A percentile compares a stretch with the other conserved stretches of the same genome.
These are phyloP conservation scores for Coranthus polyacanthus DNA, from an alignment of 2,797 vertebrate species.

Conservation along the genomic window DNA sequence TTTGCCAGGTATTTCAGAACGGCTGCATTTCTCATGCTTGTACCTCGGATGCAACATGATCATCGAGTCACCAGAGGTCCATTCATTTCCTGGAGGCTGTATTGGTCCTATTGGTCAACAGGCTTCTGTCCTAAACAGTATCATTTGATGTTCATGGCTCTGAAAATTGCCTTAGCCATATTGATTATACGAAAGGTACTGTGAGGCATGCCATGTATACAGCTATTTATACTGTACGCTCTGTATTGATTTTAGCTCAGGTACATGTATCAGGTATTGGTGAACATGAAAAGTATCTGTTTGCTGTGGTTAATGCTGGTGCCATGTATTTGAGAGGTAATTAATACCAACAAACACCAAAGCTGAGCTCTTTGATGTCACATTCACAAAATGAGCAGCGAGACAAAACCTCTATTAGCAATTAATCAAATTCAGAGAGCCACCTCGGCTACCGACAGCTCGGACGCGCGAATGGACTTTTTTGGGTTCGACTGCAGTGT, in stretches of 20 bases:
- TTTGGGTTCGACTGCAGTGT: neutral
- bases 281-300: conserved; percentile 53
- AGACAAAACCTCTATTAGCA: conserved; percentile 16
- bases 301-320: conserved; percentile 63
- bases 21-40: neutral
- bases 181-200: conserved; percentile 44
- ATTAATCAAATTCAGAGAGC: conserved; percentile 15
- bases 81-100: neutral
- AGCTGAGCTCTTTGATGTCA: conserved; percentile 12
- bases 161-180: conserved; percentile 39
- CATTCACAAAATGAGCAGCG: conserved; percentile 31
- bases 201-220: conserved; percentile 27
- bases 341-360: conserved; percentile 52
- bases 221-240: conserved; percentile 53
- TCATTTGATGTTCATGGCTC: conserved; percentile 31
- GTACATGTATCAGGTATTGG: conserved; percentile 48
- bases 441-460: neutral
- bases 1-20: neutral
- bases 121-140: conserved; percentile 18
- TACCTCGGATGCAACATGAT: conserved; percentile 8
- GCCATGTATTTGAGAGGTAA: conserved; percentile 58
- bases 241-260: conserved; percentile 60
- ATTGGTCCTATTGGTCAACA: conserved; percentile 15
- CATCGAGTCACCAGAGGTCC: neutral
- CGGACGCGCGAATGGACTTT: neutral